Conservation (phyloP, 2,797 vertebrate species). For the Coreius guichenoti region DNA sequence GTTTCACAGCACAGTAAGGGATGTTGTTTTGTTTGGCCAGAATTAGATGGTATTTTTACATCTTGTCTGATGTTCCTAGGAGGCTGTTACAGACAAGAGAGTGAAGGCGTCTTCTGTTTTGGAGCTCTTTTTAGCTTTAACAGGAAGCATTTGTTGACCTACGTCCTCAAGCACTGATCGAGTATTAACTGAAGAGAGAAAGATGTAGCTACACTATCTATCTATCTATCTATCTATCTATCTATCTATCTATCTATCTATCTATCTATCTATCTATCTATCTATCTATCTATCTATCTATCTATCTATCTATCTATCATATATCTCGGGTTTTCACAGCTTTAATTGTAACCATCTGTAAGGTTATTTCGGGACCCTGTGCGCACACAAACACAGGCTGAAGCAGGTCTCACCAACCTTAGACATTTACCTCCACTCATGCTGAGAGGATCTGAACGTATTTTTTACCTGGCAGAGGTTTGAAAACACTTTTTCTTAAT, state of each 20-base stretch:
- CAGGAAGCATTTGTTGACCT: background rate
- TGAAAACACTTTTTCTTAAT: background rate
- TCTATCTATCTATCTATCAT: background rate
- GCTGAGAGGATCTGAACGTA: background rate
- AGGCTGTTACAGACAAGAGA: background rate
- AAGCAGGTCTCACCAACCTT: background rate
- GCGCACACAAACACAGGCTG: background rate
- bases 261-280: background rate
- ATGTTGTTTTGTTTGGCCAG: slow-evolving; percentile 13
- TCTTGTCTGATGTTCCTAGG: slow-evolving; percentile 12
- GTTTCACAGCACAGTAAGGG: slow-evolving; percentile 9
- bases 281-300: background rate
- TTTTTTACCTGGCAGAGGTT: background rate
- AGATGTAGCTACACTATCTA: background rate
- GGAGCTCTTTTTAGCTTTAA: slow-evolving; percentile 25
- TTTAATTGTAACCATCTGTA: slow-evolving; percentile 28
- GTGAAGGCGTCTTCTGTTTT: background rate
- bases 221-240: background rate
- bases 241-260: background rate
- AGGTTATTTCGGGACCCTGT: slow-evolving; percentile 15
- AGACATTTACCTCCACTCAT: background rate
- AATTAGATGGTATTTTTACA: slow-evolving; percentile 38
- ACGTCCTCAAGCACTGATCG: background rate
- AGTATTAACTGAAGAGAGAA: background rate
- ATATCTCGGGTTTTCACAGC: slow-evolving; percentile 3